Evolutionary conservation across 1,140 invertebrate species (phyloP).

Genomic region (Brachionus rubens): DNA sequence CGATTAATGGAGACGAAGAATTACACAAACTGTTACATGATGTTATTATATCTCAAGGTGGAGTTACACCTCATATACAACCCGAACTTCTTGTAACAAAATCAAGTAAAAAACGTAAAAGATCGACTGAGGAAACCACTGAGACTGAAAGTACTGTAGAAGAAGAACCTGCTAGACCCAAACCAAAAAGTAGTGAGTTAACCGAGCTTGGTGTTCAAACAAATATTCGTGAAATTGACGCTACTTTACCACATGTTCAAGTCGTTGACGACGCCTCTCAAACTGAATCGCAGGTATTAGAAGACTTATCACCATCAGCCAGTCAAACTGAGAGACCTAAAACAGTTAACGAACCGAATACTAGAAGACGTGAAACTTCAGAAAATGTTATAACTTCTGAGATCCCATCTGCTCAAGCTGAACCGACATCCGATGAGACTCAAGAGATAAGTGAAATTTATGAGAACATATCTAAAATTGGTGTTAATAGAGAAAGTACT

Average conservation of each 20-base stretch:
- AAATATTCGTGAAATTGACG: too few relatives aligned
- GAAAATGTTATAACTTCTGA: too few relatives aligned
- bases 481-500: too few relatives aligned
- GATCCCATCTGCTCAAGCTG: too few relatives aligned
- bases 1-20: constrained; percentile 19
- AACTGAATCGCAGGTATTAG: not conserved
- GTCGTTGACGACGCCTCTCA: not conserved
- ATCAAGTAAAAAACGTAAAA: not conserved
- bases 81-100: not conserved
- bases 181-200: not conserved
- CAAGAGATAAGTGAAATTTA: too few relatives aligned
- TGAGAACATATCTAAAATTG: too few relatives aligned
- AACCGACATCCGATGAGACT: too few relatives aligned
- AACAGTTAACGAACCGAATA: too few relatives aligned
- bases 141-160: not conserved
- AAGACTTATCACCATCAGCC: not conserved
- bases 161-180: not conserved
- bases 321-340: not conserved
- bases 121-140: not conserved
- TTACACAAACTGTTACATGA: constrained; percentile 19
- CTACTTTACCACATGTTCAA: too few relatives aligned
- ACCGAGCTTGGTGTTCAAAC: too few relatives aligned
- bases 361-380: too few relatives aligned
- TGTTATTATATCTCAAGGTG: constrained; percentile 38
- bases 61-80: constrained; percentile 28